phyloP scores from a whole-genome alignment of 2,888 invertebrate genomes.

The Strigamia crassipes region DNA sequence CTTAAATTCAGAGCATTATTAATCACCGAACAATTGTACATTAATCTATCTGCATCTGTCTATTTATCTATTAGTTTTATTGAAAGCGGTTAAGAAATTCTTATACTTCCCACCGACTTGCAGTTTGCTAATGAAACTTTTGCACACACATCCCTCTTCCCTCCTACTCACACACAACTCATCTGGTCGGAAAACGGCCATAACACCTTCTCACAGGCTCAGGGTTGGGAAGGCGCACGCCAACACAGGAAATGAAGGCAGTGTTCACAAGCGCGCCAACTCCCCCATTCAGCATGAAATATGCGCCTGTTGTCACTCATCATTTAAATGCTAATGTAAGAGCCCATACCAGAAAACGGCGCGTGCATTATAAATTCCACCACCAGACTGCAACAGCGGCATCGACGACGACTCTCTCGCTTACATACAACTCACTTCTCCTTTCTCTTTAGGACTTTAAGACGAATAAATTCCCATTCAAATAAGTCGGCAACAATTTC shows the following conservation, averaged over 20 bases:
- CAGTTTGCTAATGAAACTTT: constrained; percentile 35
- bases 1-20: neutral
- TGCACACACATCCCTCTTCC: constrained; percentile 43
- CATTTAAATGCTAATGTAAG: constrained; percentile 47
- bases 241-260: constrained; percentile 45
- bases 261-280: constrained; percentile 45
- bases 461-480: constrained; percentile 39
- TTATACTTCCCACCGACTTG: neutral
- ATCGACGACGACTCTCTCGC: neutral
- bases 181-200: constrained; percentile 45
- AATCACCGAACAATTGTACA: neutral
- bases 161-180: constrained; percentile 45
- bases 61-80: neutral
- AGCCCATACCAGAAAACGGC: constrained; percentile 43
- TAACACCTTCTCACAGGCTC: constrained; percentile 45
- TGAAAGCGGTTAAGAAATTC: constrained; percentile 1
- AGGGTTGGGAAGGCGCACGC: constrained; percentile 33
- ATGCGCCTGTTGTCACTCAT: constrained; percentile 45
- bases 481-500: constrained; percentile 40
- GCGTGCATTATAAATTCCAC: constrained; percentile 43
- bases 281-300: constrained; percentile 45
- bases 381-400: constrained; percentile 30
- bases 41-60: neutral
- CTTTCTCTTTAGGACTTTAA: constrained; percentile 35
- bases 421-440: constrained; percentile 15